These are phyloP conservation scores for Macrocentrus cingulum DNA, from an alignment of 1,140 invertebrate species.

Conservation along the genomic window DNA sequence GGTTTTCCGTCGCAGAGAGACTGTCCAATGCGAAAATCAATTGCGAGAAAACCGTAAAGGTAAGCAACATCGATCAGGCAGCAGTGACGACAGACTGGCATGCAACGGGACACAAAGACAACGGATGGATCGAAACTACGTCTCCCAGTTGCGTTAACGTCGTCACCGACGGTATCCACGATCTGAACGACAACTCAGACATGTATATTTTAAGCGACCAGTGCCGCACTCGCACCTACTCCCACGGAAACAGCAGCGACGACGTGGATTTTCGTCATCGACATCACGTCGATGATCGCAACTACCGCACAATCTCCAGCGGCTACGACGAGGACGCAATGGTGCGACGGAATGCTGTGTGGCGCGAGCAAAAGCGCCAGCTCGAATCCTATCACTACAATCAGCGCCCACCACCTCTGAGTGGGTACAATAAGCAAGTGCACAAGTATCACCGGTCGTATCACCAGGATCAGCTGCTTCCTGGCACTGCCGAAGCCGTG, in stretches of 20 bases:
- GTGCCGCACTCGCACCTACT: conserved; percentile 48
- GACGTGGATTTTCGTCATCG: not conserved
- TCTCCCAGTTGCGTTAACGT: not conserved
- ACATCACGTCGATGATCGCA: conserved; percentile 33
- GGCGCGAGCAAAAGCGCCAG: conserved; percentile 10
- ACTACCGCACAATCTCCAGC: conserved; percentile 44
- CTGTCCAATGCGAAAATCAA: not conserved
- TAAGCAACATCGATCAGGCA: not conserved
- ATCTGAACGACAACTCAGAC: conserved; percentile 53
- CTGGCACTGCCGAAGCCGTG: not conserved
- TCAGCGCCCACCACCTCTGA: conserved; percentile 1
- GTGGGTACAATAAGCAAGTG: not conserved
- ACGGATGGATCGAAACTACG: not conserved
- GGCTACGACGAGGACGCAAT: not conserved
- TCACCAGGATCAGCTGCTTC: conserved; percentile 10
- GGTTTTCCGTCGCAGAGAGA: not conserved
- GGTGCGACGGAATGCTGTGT: not conserved
- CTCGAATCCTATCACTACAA: conserved; percentile 10
- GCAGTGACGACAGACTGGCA: not conserved
- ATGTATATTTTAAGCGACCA: conserved; percentile 52
- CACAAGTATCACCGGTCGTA: conserved; percentile 12
- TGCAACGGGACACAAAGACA: not conserved
- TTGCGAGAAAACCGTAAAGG: not conserved
- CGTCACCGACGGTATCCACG: conserved; percentile 33
- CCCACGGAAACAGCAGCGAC: conserved; percentile 43